Conservation (phyloP, 2,888 invertebrate genomes). For the Crioceris asparagi region DNA sequence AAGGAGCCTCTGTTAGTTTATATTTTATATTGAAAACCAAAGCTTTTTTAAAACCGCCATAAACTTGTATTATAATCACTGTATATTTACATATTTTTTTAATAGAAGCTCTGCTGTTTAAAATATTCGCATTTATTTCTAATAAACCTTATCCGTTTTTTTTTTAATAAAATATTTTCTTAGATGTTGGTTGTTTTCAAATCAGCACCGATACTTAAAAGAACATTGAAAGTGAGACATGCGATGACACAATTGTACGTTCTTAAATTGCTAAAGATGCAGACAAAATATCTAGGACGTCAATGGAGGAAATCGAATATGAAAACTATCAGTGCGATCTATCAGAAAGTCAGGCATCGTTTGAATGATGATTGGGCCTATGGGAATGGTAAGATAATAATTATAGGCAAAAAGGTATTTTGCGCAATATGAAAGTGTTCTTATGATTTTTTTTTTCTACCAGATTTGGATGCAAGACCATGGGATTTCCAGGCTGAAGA, state of each 20-base stretch:
- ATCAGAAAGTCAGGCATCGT: constrained; percentile 90
- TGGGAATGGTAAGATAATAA: constrained; percentile 67
- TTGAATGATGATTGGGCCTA: constrained; percentile 99
- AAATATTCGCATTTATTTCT: too few species aligned
- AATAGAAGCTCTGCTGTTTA: too few species aligned
- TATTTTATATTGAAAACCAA: too few species aligned
- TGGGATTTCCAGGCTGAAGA: constrained; percentile 99
- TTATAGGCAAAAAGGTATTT: too few species aligned
- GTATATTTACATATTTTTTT: too few species aligned
- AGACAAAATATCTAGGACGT: constrained; percentile 95
- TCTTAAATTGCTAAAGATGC: constrained; percentile 95
- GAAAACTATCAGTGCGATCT: constrained; percentile 99
- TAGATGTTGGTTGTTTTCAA: constrained; percentile 97
- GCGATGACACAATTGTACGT: constrained; percentile 98
- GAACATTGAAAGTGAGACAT: constrained; percentile 91
- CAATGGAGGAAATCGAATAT: constrained; percentile 99
- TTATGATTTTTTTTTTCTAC: constrained; percentile 13
- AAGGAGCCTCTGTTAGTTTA: too few species aligned
- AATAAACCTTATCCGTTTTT: constrained; percentile 4
- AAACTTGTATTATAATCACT: too few species aligned
- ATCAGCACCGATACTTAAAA: constrained; percentile 95
- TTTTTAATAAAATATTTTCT: constrained; percentile 14
- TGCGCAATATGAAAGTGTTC: constrained; percentile 8
- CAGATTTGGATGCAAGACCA: constrained; percentile 92
- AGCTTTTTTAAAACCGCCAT: too few species aligned